Conservation (phyloP, 2,113 vertebrate species). For the Sebastes schlegelii region DNA sequence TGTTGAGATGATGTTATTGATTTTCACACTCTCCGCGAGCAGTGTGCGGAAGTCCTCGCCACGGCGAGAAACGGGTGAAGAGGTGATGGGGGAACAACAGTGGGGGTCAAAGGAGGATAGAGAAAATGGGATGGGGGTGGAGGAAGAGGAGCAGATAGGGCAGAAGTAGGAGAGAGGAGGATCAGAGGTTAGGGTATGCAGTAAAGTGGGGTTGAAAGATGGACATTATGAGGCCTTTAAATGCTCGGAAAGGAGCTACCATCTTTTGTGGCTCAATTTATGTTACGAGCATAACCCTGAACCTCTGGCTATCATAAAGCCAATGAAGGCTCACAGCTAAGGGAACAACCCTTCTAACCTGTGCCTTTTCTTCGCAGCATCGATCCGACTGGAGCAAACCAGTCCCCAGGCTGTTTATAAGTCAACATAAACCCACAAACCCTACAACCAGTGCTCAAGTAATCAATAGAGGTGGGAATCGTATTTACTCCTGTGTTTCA, state of each 20-base stretch:
- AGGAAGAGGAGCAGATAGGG: background rate
- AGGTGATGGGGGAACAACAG: slow-evolving; percentile 56
- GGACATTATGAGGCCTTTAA: slow-evolving; percentile 54
- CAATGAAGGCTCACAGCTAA: slow-evolving; percentile 28
- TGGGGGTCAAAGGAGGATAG: slow-evolving; percentile 49
- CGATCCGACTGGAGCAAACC: slow-evolving; percentile 52
- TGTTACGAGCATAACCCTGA: slow-evolving; percentile 38
- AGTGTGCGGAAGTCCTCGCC: slow-evolving; percentile 22
- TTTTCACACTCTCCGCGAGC: slow-evolving; percentile 58
- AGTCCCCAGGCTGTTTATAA: slow-evolving; percentile 67
- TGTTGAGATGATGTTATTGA: slow-evolving; percentile 78
- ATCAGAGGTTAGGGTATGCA: slow-evolving; percentile 26
- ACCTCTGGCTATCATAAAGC: slow-evolving; percentile 48
- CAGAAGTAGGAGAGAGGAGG: background rate
- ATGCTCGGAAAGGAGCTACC: slow-evolving; percentile 24
- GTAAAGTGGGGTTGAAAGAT: slow-evolving; percentile 50
- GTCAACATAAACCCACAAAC: slow-evolving; percentile 71
- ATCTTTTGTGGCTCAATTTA: slow-evolving; percentile 5
- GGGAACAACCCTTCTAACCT: slow-evolving; percentile 19
- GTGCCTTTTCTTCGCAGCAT: slow-evolving; percentile 55
- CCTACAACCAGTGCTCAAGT: slow-evolving; percentile 52
- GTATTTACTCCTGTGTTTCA: slow-evolving; percentile 66
- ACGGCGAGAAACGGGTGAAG: slow-evolving; percentile 30
- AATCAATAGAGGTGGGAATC: slow-evolving; percentile 72
- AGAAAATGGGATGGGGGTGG: slow-evolving; percentile 17